A percentile compares a stretch with the other conserved stretches of the same genome.
These are phyloP conservation scores for Odontomyia ornata DNA, from an alignment of 2,888 invertebrate genomes.

Conservation along the genomic window DNA sequence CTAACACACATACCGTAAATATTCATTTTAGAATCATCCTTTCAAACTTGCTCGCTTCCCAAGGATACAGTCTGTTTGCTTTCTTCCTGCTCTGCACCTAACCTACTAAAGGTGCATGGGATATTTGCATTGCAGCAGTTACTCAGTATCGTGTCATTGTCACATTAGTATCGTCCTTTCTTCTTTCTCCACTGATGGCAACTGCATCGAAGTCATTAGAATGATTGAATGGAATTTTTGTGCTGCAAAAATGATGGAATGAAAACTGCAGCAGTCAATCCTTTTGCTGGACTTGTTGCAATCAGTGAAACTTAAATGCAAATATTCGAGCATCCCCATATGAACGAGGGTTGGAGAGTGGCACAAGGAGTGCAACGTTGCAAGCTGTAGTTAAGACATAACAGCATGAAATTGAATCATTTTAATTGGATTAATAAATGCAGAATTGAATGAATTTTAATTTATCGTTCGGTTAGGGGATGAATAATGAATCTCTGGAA, in stretches of 20 bases:
- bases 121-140: slow-evolving; percentile 20
- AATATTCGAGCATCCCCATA: not conserved
- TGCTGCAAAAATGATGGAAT: slow-evolving; percentile 27
- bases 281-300: slow-evolving; percentile 1
- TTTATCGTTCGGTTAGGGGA: no score
- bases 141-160: slow-evolving; percentile 46
- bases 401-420: no score
- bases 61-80: no score
- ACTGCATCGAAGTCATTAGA: slow-evolving; percentile 47
- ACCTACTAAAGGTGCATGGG: not conserved
- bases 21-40: no score
- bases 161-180: slow-evolving; percentile 45
- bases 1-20: no score
- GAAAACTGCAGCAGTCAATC: slow-evolving; percentile 24
- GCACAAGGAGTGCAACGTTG: no score
- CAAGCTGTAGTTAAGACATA: no score
- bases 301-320: slow-evolving; percentile 15
- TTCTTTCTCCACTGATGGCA: slow-evolving; percentile 39
- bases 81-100: not conserved
- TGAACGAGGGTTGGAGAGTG: no score
- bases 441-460: no score
- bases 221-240: slow-evolving; percentile 44
- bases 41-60: no score
- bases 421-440: no score
- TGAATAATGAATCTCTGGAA: no score